Evolutionary conservation across 1,140 invertebrate genomes (phyloP), one percentile per base, ranked within the genome.

Genomic region (Lordiphosa stackelbergi): DNA sequence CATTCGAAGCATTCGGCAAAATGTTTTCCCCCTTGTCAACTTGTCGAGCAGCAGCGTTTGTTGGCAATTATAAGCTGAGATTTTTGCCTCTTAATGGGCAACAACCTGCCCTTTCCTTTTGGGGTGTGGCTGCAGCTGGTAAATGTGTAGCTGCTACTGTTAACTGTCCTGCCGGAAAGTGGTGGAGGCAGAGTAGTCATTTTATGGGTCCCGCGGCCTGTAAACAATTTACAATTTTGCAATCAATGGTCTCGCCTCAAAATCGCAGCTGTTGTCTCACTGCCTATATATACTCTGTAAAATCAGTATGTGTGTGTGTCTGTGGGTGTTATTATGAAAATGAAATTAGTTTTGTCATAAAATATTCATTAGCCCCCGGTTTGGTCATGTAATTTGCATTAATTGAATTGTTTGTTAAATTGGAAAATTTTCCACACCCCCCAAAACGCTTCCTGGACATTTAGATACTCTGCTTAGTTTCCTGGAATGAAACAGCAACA

Each of bases 351-450:
- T 79, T 68, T 57, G 60, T 61, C 75, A 74, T 79, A 81, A 79
- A 81, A 81, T 79, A 79, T 79, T 79, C 75, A 79, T 79, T 75
- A 71, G 75, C 43, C 31, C 42, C 35, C 6, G 22, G 42, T 48
- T 45, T 48, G 66, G 65, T 57, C 70, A 68, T 75, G 75, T 81
- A 81, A 79, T 79, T 81, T 79, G 75, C 71, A 79, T 79, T 75
- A 81, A 79, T 79, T 79, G 75, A 79, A 79, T 79, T 79, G 75
- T 79, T 79, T 79, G 75, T 75, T 64, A 79, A 79, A 79, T 81
- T 81, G 62, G 69, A 69, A 81, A 79, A 75, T 69, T 78, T 71
- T 62, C 66, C 34, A 53, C 46, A 40, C 49, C 22, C 40, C 40
- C 24, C 0, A 28, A 28, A 28, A 28, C 1, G 1, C 24, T 28